A percentile compares a stretch with the other conserved stretches of the same genome.
Evolutionary conservation across 2,113 vertebrate species (phyloP).

Genomic region (Crotalus tigris): DNA sequence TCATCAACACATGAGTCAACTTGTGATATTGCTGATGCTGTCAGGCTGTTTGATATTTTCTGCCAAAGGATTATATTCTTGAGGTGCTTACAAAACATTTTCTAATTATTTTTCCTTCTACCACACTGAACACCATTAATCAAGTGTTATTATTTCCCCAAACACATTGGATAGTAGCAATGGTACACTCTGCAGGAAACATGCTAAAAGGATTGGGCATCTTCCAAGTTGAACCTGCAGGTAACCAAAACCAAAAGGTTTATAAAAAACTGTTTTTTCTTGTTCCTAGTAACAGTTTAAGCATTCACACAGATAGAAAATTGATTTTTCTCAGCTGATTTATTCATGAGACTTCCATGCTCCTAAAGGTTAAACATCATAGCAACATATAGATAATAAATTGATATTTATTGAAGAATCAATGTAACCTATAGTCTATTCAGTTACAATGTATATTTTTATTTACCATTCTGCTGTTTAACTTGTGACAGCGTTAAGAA

Average conservation of each 20-base stretch:
- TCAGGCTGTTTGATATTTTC: conserved; percentile 52
- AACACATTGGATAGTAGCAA: conserved; percentile 12
- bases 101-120: conserved; percentile 67
- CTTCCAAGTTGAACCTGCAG: conserved; percentile 43
- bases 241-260: conserved; percentile 20
- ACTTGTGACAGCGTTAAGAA: neutral
- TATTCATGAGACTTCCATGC: neutral
- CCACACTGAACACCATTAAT: conserved; percentile 56
- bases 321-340: neutral
- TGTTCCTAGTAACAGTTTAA: neutral
- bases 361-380: neutral
- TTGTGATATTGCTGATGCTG: conserved; percentile 31
- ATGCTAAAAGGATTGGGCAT: conserved; percentile 31
- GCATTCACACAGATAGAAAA: conserved; percentile 6
- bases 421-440: neutral
- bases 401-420: neutral
- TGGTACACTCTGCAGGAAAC: conserved; percentile 39
- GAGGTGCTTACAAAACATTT: conserved; percentile 54
- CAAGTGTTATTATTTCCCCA: conserved; percentile 57
- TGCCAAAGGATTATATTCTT: conserved; percentile 35
- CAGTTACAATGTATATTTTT: neutral
- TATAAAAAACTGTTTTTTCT: neutral
- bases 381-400: neutral
- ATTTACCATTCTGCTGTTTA: neutral
- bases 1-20: conserved; percentile 41